Evolutionary conservation across 2,113 vertebrate species (phyloP), one percentile per base, ranked within the genome.

Genomic region (Aphyosemion australe): DNA sequence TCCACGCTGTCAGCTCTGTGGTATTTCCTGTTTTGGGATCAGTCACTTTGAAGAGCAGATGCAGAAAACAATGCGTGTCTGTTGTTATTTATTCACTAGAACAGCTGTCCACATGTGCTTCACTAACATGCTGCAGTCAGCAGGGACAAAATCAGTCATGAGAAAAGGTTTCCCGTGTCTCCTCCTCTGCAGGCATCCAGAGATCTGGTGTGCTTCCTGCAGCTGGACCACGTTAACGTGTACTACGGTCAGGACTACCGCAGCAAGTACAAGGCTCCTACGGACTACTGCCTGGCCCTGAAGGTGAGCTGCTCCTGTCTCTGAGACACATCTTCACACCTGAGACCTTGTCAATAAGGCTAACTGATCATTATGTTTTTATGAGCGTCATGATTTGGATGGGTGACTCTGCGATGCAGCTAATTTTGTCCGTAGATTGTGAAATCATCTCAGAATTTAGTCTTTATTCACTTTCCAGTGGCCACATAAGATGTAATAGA

Each of bases 221-320:
- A 99, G 84, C 83, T 99, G 61, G 97, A 99, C 79, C 97, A 99
- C 5, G 95, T 99, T 11, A 99, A 97, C 45, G 96, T 99, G 76
- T 98, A 99, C 72, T 98, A 97, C 5, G 97, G 97, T 1, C 97
- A 99, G 84, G 96, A 99, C 79, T 99, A 97, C 84, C 94, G 97
- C 72, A 97, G 93, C 92, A 99, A 99, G 61, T 98, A 98, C 89
- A 99, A 96, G 89, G 95, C 97, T 45, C 97, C 97, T 2, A 97
- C 96, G 7, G 97, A 99, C 91, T 98, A 97, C 59, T 99, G 97
- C 72, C 88, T 98, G 52, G 96, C 94, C 12, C 92, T 99, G 6
- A 99, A 99, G 95, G 97, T 97, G 56, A 71, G 20, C 21, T n/a
- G 12, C 14, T 62, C 3, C 10, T n/a, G n/a, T 13, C 14, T 16